Percentiles rank a stretch among this genome's conserved stretches.
Conservation (phyloP, 2,797 vertebrate species). For the Coilia nasus region DNA sequence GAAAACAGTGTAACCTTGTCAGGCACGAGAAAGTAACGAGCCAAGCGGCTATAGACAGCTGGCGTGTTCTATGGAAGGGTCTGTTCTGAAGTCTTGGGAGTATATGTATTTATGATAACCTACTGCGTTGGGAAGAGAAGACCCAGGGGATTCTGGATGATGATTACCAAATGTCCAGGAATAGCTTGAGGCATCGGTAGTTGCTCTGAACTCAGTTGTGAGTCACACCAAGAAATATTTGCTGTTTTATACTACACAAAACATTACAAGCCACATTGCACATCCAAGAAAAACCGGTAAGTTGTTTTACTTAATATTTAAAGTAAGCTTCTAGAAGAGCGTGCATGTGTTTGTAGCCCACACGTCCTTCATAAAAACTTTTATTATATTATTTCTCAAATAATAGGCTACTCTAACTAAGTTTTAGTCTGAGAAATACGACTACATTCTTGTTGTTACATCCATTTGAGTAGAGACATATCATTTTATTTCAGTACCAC, state of each 20-base stretch:
- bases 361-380: no score
- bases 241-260: neutral
- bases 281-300: neutral
- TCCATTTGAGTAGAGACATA: no score
- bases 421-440: no score
- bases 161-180: conserved; percentile 37
- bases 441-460: no score
- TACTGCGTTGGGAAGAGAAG: conserved; percentile 21
- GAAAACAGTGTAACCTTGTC: conserved; percentile 70
- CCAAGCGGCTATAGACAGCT: conserved; percentile 39
- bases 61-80: conserved; percentile 30
- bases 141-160: conserved; percentile 17
- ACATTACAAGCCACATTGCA: neutral
- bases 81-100: conserved; percentile 1
- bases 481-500: no score
- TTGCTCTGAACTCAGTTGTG: neutral
- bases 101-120: neutral
- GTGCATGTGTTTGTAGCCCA: neutral
- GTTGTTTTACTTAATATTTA: neutral
- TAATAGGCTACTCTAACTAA: no score
- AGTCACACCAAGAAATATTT: neutral
- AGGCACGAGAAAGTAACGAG: conserved; percentile 45
- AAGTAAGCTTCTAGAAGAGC: neutral
- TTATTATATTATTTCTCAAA: no score
- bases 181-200: conserved; percentile 22